Conservation (phyloP, 2,113 vertebrate species). For the Thermophis baileyi region DNA sequence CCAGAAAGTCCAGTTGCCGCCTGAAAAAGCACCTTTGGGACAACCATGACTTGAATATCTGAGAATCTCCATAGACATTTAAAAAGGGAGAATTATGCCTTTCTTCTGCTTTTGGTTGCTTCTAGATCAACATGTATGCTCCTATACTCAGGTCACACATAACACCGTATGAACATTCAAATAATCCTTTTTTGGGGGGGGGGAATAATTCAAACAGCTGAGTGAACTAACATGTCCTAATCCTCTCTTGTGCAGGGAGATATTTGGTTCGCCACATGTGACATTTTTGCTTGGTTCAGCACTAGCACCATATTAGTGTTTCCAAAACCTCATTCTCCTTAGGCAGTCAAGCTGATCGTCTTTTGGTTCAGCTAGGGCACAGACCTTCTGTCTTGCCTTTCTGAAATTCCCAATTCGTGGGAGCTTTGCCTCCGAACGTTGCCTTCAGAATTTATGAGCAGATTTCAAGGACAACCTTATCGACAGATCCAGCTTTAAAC, state of each 20-base stretch:
- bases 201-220: background rate
- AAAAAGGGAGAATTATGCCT: background rate
- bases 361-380: background rate
- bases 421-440: background rate
- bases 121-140: background rate
- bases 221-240: background rate
- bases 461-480: background rate
- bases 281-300: background rate
- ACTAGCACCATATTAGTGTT: background rate
- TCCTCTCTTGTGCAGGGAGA: background rate
- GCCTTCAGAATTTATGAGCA: background rate
- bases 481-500: background rate
- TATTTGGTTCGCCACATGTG: background rate
- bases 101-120: background rate
- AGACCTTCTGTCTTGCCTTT: background rate
- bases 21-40: no score
- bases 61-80: no score
- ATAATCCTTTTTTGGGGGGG: background rate
- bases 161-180: background rate
- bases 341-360: background rate
- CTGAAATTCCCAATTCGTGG: background rate
- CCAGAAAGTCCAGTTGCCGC: no score
- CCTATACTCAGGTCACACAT: background rate
- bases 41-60: no score
- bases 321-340: background rate